Base-by-base conservation (phyloP, 2,888 invertebrate species). In the Aleiodes testaceus region DNA sequence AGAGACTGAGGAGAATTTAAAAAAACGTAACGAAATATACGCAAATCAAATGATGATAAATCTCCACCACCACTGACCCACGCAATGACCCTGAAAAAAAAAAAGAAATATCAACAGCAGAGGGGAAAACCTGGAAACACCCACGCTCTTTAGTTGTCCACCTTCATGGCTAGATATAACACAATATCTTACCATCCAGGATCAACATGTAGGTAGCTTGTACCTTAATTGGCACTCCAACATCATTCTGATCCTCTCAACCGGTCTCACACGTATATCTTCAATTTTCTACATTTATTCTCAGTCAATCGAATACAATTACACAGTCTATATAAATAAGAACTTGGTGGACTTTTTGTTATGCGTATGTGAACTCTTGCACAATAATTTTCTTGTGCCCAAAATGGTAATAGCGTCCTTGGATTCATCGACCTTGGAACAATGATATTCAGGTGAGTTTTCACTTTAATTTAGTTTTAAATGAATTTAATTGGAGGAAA, bases 391-490 rank as follows among this genome's bases (percentile, higher is more conserved):
- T 52, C 47, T 49, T 42, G 36, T 63, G 49, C 52, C 22, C 63
- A 61, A 52, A 73, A 73, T 63, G 68, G 74, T 69, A 66, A 72
- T 50, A 1, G 12, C 14, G 49, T 53, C 66, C 70, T 66, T 70
- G 66, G 55, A 66, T 70, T 50, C 26, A 26, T 3, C 47, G 70
- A 70, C 70, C 70, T 70, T 59, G 55, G 44, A 66, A 70, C 59
- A 50, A 50, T 63, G 22, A 55, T 47, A 70, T 49, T 65, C 49
- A 20, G 20, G 55, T 59, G 66, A 66, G 45, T 70, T 66, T 70
- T 65, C 66, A 67, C 72, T 66, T 64, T 49, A 49, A 66, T 64
- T 74, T 65, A 49, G n/a, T 74, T 45, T 66, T 74, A 69, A 74
- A 70, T 71, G 73, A 69, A 67, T 71, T 71, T 49, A 69, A 69